phyloP scores from a whole-genome alignment of 2,797 vertebrate genomes.

The Mastacembelus armatus region DNA sequence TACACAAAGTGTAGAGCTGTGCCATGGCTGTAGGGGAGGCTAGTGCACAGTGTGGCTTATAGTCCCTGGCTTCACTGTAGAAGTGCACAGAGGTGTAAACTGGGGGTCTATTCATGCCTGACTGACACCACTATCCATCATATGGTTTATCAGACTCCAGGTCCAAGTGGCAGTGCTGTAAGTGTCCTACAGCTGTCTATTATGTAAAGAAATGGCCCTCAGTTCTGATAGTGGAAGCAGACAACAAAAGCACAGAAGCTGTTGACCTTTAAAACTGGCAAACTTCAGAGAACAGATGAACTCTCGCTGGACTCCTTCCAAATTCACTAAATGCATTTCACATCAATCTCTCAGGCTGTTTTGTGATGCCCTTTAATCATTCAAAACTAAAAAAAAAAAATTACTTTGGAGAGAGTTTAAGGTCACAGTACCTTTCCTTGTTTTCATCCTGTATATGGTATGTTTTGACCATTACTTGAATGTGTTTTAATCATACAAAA shows the following conservation, averaged over 20 bases:
- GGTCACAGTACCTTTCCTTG: not conserved
- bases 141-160: constrained; percentile 63
- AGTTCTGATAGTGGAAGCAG: constrained; percentile 12
- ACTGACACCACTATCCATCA: constrained; percentile 76
- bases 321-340: constrained; percentile 17
- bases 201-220: constrained; percentile 62
- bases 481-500: not conserved
- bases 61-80: constrained; percentile 28
- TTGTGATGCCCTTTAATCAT: constrained; percentile 48
- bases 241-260: constrained; percentile 32
- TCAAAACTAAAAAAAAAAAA: constrained; percentile 23
- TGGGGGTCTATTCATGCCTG: constrained; percentile 52
- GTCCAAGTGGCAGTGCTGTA: constrained; percentile 52
- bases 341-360: constrained; percentile 29
- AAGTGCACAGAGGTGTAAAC: constrained; percentile 47
- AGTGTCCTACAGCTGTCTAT: constrained; percentile 72
- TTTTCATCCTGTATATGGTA: not conserved
- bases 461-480: not conserved
- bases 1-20: not conserved
- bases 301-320: constrained; percentile 40
- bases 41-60: constrained; percentile 3
- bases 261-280: constrained; percentile 58
- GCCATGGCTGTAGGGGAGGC: constrained; percentile 7
- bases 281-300: constrained; percentile 51
- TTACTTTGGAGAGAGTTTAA: not conserved